Evolutionary conservation across 2,113 vertebrate genomes (phyloP), one percentile per base, ranked within the genome.

Genomic region (Zapornia atra): DNA sequence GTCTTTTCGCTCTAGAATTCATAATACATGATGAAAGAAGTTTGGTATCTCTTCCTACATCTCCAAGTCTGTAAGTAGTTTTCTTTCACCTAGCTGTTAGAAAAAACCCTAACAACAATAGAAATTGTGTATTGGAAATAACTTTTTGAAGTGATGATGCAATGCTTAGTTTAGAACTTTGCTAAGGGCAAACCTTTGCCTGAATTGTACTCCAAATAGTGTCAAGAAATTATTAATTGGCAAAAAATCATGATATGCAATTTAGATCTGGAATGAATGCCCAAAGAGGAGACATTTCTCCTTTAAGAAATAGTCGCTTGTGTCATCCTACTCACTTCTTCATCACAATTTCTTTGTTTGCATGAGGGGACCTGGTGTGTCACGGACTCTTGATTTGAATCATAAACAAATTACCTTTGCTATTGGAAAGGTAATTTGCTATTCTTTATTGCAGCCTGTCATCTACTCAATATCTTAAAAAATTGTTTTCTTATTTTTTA

Each of bases 371-470:
- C 34, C 33, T 42, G 31, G 17, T 77, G 3, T 96, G 54, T 76
- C 89, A 93, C 83, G 83, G 77, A n/a, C 56, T 75, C 44, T 94
- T 95, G 81, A 90, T 96, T 79, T 96, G 68, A 96, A 86, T 88
- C 69, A 81, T 89, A 95, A 95, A 85, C 22, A 94, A 97, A 96
- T 96, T 86, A 95, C 82, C 29, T 87, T 82, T 22, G 48, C 18
- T 9, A 10, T 68, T 96, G 82, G 82, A 97, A 97, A 92, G n/a
- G 63, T 42, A 40, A 40, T 40, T 40, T 40, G 40, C 40, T 40
- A 59, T 73, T 86, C 66, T 64, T 75, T 63, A 77, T 26, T 89
- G 18, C 14, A 73, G n/a, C 63, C 78, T 75, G 13, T 68, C 54
- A 68, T 89, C 40, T 69, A 71, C 44, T 61, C 11, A 19, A 15